Base-by-base conservation (phyloP, 2,888 invertebrate species). In the Diadegma fenestrale region DNA sequence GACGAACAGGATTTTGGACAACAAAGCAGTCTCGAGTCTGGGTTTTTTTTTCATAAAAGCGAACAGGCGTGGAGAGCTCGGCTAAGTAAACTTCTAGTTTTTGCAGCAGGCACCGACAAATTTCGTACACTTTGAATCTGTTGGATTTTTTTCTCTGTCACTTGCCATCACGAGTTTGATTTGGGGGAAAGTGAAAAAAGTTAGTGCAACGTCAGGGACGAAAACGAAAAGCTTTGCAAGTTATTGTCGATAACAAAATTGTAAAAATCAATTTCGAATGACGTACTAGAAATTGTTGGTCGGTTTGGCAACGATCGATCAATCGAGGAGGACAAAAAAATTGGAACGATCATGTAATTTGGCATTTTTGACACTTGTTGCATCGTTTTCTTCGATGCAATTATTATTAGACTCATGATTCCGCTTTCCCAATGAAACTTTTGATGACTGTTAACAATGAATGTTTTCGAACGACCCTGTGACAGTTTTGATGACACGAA, bases 41-140 rank as follows among this genome's bases (percentile, higher is more conserved):
- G 12, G n/a, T n/a, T n/a, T 22, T 54, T 54, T 54, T 22, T 22
- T 54, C 22, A 54, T 54, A 54, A 43, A 41, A n/a, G 51, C 48
- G 30, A 68, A 41, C 26, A 19, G 51, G 64, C 58, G 68, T 14
- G 45, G 54, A 64, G 72, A 66, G 63, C 66, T 81, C 26, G 73
- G 78, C 66, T 19, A 64, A 61, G 12, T 10, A 72, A 85, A 82
- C 80, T 82, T 82, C 82, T 61, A 33, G 43, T 5, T 82, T 82
- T 80, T 61, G 80, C 51, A 79, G 85, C 85, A 85, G 85, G 85
- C 85, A 82, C 85, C 85, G 85, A 85, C 85, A 73, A 73, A 68
- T 41, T 78, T 82, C 37, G 66, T 66, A 77, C 22, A 63, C 61
- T 43, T 22, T 58, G 10, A 19, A 22, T 41, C 41, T 66, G 41